These are phyloP conservation scores for Nycticorax nycticorax DNA, from an alignment of 2,113 vertebrate species.

Conservation along the genomic window DNA sequence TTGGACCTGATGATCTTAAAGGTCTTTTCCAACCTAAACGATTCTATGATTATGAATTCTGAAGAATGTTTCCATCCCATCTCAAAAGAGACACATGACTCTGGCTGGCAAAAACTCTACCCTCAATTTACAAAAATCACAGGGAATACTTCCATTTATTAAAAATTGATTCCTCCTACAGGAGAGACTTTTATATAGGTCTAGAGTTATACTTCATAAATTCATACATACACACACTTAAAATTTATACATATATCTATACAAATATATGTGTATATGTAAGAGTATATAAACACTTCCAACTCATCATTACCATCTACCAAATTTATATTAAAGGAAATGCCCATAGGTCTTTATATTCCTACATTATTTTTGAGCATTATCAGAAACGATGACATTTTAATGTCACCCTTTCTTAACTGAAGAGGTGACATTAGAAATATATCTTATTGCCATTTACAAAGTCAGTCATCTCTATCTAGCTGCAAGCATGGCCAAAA, in stretches of 20 bases:
- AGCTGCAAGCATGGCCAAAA: background rate
- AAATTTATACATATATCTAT: background rate
- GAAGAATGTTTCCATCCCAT: background rate
- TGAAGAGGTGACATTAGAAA: background rate
- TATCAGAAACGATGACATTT: background rate
- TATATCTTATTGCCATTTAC: background rate
- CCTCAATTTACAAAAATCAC: background rate
- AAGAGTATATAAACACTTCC: background rate
- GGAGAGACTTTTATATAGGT: background rate
- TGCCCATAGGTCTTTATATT: background rate
- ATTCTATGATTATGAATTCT: background rate
- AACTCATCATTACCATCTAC: slow-evolving; percentile 18
- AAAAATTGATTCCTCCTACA: background rate
- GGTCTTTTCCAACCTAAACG: too few relatives aligned
- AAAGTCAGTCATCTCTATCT: background rate
- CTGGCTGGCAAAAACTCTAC: background rate
- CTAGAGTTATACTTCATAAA: background rate
- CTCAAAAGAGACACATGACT: background rate
- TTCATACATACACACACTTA: background rate
- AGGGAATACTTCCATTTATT: background rate
- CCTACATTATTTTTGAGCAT: background rate
- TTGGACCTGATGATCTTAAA: too few relatives aligned
- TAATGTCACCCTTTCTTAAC: background rate
- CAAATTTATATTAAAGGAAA: background rate
- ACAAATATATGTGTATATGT: background rate